A percentile compares a stretch with the other conserved stretches of the same genome.
phyloP scores from a whole-genome alignment of 2,888 invertebrate genomes.

The Timema podura region DNA sequence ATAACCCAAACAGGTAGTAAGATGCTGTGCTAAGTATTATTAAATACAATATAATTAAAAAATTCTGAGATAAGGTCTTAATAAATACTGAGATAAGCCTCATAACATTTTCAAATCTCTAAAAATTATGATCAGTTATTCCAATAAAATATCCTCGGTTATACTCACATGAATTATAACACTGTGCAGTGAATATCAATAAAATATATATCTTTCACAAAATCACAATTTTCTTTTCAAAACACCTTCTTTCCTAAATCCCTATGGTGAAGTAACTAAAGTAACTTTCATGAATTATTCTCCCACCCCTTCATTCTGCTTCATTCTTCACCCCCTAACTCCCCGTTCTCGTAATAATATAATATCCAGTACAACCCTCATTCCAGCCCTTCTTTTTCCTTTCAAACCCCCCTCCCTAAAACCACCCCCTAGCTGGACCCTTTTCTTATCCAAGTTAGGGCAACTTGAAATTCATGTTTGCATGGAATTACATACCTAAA shows the following conservation, averaged over 20 bases:
- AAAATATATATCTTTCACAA: neutral
- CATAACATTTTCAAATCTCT: too few relatives aligned
- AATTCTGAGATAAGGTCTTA: too few relatives aligned
- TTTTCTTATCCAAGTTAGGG: neutral
- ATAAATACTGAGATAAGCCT: too few relatives aligned
- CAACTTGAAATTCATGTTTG: slow-evolving; percentile 6
- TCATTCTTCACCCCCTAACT: neutral
- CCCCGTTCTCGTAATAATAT: slow-evolving; percentile 4
- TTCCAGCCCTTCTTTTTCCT: too few relatives aligned
- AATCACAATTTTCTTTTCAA: slow-evolving; percentile 14
- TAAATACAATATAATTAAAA: too few relatives aligned
- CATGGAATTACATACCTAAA: slow-evolving; percentile 12
- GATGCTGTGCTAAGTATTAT: too few relatives aligned
- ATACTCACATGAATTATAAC: too few relatives aligned
- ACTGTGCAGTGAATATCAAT: neutral
- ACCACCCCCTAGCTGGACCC: too few relatives aligned
- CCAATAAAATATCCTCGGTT: too few relatives aligned
- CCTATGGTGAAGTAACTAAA: neutral
- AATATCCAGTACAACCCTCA: slow-evolving; percentile 3
- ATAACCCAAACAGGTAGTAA: too few relatives aligned
- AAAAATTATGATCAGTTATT: too few relatives aligned
- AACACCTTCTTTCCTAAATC: neutral
- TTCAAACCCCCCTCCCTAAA: too few relatives aligned
- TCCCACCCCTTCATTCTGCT: neutral
- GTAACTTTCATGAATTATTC: slow-evolving; percentile 3